These are phyloP conservation scores for Amorpha juglandis DNA, from an alignment of 2,888 invertebrate species.

Conservation along the genomic window DNA sequence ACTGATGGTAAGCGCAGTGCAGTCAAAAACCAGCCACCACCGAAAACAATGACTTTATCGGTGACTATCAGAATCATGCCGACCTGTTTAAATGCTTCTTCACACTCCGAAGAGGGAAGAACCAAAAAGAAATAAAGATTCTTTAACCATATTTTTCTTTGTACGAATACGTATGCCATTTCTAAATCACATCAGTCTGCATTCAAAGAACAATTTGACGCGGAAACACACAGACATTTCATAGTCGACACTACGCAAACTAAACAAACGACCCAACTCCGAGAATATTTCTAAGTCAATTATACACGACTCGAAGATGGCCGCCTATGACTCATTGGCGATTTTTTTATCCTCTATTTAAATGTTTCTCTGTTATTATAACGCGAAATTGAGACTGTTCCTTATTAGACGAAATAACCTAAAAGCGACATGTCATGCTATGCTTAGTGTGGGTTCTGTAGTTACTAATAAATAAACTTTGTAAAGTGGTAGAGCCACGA, in stretches of 20 bases:
- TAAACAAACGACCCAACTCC: constrained; percentile 50
- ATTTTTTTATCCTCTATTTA: constrained; percentile 53
- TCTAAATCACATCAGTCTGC: constrained; percentile 7
- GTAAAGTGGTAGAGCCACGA: too few species aligned
- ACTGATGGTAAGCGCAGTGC: too few species aligned
- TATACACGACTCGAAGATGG: constrained; percentile 65
- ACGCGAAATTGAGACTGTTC: constrained; percentile 34
- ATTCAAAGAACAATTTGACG: constrained; percentile 43
- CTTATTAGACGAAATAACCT: constrained; percentile 13
- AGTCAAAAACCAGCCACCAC: too few species aligned
- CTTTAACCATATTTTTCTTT: too few species aligned
- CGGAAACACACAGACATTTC: constrained; percentile 62
- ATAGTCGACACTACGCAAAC: constrained; percentile 47
- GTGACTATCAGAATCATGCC: too few species aligned
- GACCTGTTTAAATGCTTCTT: too few species aligned
- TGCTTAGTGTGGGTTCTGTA: neutral
- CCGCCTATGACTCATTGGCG: constrained; percentile 40
- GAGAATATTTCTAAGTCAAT: constrained; percentile 73
- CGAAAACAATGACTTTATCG: too few species aligned
- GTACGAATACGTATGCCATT: constrained; percentile 8
- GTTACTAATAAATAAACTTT: too few species aligned
- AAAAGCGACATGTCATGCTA: neutral
- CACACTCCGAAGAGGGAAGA: too few species aligned
- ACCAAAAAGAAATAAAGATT: too few species aligned
- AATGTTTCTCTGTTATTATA: constrained; percentile 63